Conservation (phyloP, 2,888 invertebrate genomes). For the Watsonalla cultraria region DNA sequence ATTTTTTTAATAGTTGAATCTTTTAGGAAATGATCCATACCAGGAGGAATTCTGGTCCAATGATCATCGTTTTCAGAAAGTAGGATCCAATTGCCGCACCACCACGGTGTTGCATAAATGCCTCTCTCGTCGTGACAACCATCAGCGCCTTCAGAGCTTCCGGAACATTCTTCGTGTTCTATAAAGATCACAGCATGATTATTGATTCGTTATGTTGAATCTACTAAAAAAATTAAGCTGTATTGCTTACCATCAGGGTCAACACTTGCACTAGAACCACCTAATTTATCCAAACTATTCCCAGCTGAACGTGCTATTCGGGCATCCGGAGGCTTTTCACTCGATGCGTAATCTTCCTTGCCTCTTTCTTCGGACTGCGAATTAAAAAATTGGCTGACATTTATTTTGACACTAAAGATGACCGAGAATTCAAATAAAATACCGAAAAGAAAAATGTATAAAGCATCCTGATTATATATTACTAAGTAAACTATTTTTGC, state of each 20-base stretch:
- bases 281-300: slow-evolving; percentile 83
- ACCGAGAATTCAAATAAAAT: no score
- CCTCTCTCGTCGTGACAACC: slow-evolving; percentile 81
- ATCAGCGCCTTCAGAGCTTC: slow-evolving; percentile 69
- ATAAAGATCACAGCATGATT: slow-evolving; percentile 10
- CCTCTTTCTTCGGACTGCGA: slow-evolving; percentile 85
- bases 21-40: slow-evolving; percentile 23
- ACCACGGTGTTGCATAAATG: slow-evolving; percentile 88
- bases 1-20: no score
- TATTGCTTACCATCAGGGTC: slow-evolving; percentile 71
- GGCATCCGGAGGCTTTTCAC: slow-evolving; percentile 68
- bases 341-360: slow-evolving; percentile 79
- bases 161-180: slow-evolving; percentile 79
- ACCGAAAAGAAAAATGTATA: no score
- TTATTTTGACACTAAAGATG: neutral
- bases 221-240: neutral
- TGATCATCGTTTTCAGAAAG: slow-evolving; percentile 65
- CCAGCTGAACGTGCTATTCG: slow-evolving; percentile 85
- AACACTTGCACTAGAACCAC: slow-evolving; percentile 83
- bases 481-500: neutral
- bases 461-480: no score
- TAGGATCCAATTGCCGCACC: slow-evolving; percentile 86
- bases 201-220: neutral
- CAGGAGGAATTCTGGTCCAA: slow-evolving; percentile 69
- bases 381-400: neutral